Evolutionary conservation across 2,797 vertebrate species (phyloP).

Genomic region (Todus mexicanus): DNA sequence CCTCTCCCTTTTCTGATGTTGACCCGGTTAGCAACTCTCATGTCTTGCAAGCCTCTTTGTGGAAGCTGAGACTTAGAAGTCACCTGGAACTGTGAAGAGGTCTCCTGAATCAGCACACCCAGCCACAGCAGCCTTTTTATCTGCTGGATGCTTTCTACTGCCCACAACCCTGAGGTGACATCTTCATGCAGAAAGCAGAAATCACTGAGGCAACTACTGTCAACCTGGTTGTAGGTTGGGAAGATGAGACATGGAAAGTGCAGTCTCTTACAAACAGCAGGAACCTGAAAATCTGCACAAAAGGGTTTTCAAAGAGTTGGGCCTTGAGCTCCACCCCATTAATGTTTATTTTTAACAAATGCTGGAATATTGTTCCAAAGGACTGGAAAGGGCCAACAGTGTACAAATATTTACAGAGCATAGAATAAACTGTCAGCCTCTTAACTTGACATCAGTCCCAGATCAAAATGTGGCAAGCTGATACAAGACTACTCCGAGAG

Average conservation of each 20-base stretch:
- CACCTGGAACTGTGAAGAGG: neutral
- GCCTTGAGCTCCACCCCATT: neutral
- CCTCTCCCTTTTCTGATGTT: neutral
- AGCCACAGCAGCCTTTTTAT: neutral
- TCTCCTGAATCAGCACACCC: neutral
- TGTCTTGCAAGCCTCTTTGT: neutral
- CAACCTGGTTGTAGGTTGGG: neutral
- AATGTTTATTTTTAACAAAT: conserved; percentile 60
- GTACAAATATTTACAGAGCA: conserved; percentile 64
- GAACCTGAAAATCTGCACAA: neutral
- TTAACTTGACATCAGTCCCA: conserved; percentile 57
- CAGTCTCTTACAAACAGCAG: neutral
- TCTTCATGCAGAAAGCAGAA: neutral
- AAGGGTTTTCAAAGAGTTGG: neutral
- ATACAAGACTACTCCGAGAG: conserved; percentile 3
- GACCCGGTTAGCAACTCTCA: neutral
- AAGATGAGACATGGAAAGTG: neutral
- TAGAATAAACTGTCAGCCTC: conserved; percentile 57
- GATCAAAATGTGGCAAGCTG: conserved; percentile 14
- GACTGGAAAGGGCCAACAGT: conserved; percentile 48
- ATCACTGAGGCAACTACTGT: neutral
- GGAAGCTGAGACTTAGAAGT: neutral
- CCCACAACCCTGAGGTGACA: accelerated
- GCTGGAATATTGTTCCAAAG: conserved; percentile 50
- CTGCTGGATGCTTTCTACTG: neutral